Base-by-base conservation (phyloP, 2,797 vertebrate genomes). In the Falco rusticolus region DNA sequence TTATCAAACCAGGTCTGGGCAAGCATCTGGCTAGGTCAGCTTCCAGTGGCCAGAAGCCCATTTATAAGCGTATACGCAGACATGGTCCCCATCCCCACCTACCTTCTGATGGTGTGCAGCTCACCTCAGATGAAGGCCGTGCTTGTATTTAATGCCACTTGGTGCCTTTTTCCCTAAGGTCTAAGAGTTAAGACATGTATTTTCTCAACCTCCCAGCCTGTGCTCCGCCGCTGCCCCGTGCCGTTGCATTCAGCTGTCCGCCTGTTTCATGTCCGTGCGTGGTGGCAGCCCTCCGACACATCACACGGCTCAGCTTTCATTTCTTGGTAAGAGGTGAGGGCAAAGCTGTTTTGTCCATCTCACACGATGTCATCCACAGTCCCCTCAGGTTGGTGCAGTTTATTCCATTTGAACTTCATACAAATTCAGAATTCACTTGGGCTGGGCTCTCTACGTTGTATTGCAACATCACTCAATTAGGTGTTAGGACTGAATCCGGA, bases 211-310 rank as follows among this genome's bases (percentile, higher is more conserved):
- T 76, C 33, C 17, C n/a, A 75, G 39, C 37, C n/a, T 37, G 56
- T 77, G 48, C 34, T 93, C 20, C 39, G 26, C 20, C 57, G 4
- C 57, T 64, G 84, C 22, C 0, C 5, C 14, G 13, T 43, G 78
- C 21, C 11, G 7, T 4, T 80, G 33, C 5, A 8, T 76, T 70
- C 48, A 45, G 26, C n/a, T 66, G 34, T 13, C 45, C 69, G 28
- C 0, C 0, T 5, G 4, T 28, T 69, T 53, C 20, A 0, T 1
- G 1, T 20, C 78, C 11, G 0, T 1, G 0, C 2, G 3, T 43
- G 70, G n/a, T 64, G 59, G 57, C 50, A 61, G 47, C 47, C n/a
- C 37, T 45, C 45, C 68, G 87, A 37, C 22, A 13, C 43, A 4
- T 78, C 69, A 14, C 69, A 31, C 3, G 3, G 7, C 24, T 69